phyloP scores from a whole-genome alignment of 2,888 invertebrate species.

The Gonocerus acuteangulatus region DNA sequence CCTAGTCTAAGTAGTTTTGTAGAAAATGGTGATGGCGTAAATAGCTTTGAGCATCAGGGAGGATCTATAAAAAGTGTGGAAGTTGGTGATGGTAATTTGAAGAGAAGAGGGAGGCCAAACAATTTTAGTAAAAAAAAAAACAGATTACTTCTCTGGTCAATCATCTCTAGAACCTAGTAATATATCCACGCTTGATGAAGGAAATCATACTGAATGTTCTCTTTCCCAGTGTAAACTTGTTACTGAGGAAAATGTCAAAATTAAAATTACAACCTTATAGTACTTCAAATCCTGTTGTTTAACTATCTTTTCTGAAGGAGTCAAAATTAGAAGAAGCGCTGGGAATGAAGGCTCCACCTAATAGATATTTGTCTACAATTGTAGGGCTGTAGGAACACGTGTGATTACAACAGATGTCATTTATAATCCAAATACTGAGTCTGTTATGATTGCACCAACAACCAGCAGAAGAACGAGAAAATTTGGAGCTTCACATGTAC shows the following conservation, averaged over 20 bases:
- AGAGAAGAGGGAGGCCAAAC: background rate
- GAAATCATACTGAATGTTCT: background rate
- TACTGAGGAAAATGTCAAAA: background rate
- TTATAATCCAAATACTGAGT: slow-evolving; percentile 9
- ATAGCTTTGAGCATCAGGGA: too few relatives aligned
- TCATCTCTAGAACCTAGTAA: background rate
- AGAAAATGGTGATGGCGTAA: background rate
- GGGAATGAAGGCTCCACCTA: too few relatives aligned
- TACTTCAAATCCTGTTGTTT: background rate
- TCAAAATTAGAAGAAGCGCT: too few relatives aligned
- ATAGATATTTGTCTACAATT: too few relatives aligned
- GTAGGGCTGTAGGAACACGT: background rate
- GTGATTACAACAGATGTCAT: background rate
- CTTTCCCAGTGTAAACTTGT: background rate
- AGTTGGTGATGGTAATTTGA: too few relatives aligned
- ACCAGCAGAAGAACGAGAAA: too few relatives aligned
- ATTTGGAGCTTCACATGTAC: too few relatives aligned
- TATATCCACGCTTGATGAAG: background rate
- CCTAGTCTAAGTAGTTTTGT: background rate
- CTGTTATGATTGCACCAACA: background rate
- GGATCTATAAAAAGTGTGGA: too few relatives aligned
- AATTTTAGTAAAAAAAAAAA: background rate
- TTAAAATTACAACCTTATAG: background rate
- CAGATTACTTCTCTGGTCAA: background rate
- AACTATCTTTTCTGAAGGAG: too few relatives aligned